Base-by-base conservation (phyloP, 2,888 invertebrate species). In the Zygothrica quintamaculata region DNA sequence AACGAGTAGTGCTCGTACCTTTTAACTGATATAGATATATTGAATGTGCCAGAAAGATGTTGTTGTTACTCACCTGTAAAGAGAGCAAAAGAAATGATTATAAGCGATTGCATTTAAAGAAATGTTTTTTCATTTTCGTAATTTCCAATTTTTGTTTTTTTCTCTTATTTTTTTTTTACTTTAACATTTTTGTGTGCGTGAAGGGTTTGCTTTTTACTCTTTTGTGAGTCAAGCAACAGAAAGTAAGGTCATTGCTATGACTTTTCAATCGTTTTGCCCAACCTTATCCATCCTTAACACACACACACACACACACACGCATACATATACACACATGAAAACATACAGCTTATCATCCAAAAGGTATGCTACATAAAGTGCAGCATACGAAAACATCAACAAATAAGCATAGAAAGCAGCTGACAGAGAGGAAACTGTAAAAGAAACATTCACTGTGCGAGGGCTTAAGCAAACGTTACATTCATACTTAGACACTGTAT, bases 1-100 rank as follows among this genome's bases (percentile, higher is more conserved):
- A 22, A 22, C 18, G 18, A 22, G 18, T 5, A 22, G 3, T 22
- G 5, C 18, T 22, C 18, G 18, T 22, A 22, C 2, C 18, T 22
- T n/a, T 22, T 3, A 22, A 22, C 18, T 22, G 18, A 22, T 22
- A 3, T 22, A 22, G 18, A 22, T 22, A 22, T 66, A 70, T 75
- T 60, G 69, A 57, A 67, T 48, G 57, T 66, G 47, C 29, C 57
- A 69, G 40, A 55, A 39, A 39, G n/a, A n/a, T n/a, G n/a, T n/a
- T n/a, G n/a, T n/a, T 18, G 58, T 34, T 62, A 82, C 81, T 82
- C 81, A 82, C 81, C 81, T 82, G 81, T 43, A 86, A 81, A 50
- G 44, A 74, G 58, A 78, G 53, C 33, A 48, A 67, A 62, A 42
- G 33, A 58, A 48, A 58, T 57, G 26, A 57, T 55, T 51, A 50